Conservation (phyloP, 2,113 vertebrate genomes). For the Chaetodon auriga region DNA sequence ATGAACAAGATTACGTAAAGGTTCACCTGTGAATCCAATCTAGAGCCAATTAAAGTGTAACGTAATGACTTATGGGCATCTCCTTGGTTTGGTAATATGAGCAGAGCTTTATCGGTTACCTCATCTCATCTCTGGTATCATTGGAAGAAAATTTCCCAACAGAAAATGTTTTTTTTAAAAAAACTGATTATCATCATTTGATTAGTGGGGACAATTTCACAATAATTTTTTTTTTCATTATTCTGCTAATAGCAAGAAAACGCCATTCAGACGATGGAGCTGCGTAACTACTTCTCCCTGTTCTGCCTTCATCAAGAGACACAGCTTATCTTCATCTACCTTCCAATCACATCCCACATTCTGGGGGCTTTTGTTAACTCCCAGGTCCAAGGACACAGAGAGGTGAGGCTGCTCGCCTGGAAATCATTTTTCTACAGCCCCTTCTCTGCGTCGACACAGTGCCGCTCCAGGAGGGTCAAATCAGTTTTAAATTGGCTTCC, state of each 20-base stretch:
- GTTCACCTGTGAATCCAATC: not conserved
- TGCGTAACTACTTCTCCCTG: constrained; percentile 95
- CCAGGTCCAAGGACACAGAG: constrained; percentile 96
- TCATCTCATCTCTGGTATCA: not conserved
- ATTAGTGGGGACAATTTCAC: not conserved
- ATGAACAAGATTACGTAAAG: not conserved
- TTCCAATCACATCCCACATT: constrained; percentile 95
- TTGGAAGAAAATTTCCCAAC: not conserved
- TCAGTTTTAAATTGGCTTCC: constrained; percentile 40
- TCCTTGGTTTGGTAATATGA: not conserved
- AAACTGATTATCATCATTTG: not conserved
- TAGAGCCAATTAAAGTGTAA: not conserved
- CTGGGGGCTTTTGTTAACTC: constrained; percentile 95
- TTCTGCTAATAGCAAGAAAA: constrained; percentile 91
- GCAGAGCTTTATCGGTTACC: not conserved
- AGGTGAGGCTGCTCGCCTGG: constrained; percentile 84
- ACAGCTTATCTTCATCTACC: constrained; percentile 94
- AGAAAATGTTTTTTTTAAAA: not conserved
- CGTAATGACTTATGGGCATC: not conserved
- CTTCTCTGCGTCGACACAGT: not conserved
- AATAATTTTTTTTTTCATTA: not conserved
- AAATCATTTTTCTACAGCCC: constrained; percentile 21
- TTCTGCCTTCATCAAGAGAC: constrained; percentile 98
- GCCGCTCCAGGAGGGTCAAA: constrained; percentile 5
- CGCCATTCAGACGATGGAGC: constrained; percentile 95